Percentiles rank a stretch among this genome's conserved stretches.
phyloP scores from a whole-genome alignment of 2,113 vertebrate species.

The Leucosticte australis region DNA sequence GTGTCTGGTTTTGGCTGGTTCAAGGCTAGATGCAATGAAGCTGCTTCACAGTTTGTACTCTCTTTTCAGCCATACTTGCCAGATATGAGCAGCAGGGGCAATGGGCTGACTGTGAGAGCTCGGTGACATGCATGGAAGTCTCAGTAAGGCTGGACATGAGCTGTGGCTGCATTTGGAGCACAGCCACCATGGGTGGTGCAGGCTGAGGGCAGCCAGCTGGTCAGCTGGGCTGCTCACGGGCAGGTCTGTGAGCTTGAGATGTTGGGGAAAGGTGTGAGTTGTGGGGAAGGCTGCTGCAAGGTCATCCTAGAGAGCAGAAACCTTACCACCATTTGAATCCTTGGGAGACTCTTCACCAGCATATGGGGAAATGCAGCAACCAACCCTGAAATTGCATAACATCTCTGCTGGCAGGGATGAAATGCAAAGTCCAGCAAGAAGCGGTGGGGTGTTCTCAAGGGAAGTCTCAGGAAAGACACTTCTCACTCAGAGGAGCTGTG shows the following conservation, averaged over 20 bases:
- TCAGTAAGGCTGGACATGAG: not conserved
- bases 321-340: not conserved
- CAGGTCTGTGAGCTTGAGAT: not conserved
- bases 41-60: not conserved
- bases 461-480: not conserved
- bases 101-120: not conserved
- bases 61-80: not conserved
- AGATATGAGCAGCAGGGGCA: not conserved
- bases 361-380: not conserved
- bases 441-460: not conserved
- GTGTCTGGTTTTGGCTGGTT: not conserved
- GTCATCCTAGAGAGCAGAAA: not conserved
- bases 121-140: not conserved
- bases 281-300: not conserved
- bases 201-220: not conserved
- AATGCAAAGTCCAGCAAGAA: not conserved
- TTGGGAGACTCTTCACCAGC: not conserved
- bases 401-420: not conserved
- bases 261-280: not conserved
- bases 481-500: not conserved
- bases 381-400: not conserved
- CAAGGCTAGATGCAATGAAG: not conserved
- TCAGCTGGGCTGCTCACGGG: not conserved
- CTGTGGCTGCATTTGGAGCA: not conserved
- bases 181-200: fast-evolving